These are phyloP conservation scores for Hydrotaea cyrtoneurina DNA, from an alignment of 2,888 invertebrate species.

Conservation along the genomic window DNA sequence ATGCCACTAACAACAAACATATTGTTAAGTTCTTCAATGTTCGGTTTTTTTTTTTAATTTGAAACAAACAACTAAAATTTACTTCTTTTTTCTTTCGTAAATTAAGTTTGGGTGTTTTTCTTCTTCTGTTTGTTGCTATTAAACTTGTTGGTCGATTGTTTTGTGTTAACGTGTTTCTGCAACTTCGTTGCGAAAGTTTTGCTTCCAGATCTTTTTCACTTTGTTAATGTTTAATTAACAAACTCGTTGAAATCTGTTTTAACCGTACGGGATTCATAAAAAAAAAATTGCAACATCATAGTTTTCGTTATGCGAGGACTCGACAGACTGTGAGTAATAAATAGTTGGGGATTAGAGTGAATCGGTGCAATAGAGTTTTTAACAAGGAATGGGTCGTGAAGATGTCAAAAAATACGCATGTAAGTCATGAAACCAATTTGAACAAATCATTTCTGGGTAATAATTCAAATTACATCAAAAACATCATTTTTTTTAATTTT, in stretches of 20 bases:
- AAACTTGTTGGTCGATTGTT: neutral
- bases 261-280: constrained; percentile 56
- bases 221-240: constrained; percentile 66
- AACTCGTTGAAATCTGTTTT: constrained; percentile 35
- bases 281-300: constrained; percentile 39
- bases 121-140: constrained; percentile 1
- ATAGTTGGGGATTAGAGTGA: too few species aligned
- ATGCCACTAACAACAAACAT: constrained; percentile 15
- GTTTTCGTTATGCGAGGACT: neutral
- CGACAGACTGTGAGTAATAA: neutral
- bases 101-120: neutral
- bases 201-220: constrained; percentile 51
- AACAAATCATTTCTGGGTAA: too few species aligned
- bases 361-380: too few species aligned
- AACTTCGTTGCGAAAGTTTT: constrained; percentile 22
- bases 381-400: too few species aligned
- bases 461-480: too few species aligned
- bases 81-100: constrained; percentile 45
- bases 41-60: constrained; percentile 50
- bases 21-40: constrained; percentile 13
- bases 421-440: too few species aligned
- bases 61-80: constrained; percentile 49
- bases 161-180: constrained; percentile 47
- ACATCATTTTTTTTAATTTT: too few species aligned
- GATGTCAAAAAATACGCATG: too few species aligned